phyloP scores from a whole-genome alignment of 2,888 invertebrate genomes.

The Mechanitis messenoides region DNA sequence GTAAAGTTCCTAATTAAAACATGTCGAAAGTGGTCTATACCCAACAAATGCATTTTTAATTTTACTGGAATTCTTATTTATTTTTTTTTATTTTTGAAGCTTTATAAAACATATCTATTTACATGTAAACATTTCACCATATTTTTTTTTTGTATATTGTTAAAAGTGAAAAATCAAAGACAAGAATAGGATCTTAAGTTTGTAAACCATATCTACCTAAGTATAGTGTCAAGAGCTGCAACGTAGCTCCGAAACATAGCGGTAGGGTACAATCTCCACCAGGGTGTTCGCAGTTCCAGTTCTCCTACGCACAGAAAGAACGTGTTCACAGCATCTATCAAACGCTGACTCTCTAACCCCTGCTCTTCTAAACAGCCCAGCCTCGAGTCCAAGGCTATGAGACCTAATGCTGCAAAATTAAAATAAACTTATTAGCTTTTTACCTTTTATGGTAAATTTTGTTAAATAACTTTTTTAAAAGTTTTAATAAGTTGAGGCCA shows the following conservation, averaged over 20 bases:
- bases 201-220: conserved; percentile 64
- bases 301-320: conserved; percentile 81
- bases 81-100: neutral
- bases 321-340: conserved; percentile 81
- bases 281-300: conserved; percentile 79
- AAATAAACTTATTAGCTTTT: neutral
- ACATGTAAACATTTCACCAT: no score
- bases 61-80: neutral
- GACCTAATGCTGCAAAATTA: conserved; percentile 74
- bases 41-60: no score
- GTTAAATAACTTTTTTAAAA: neutral
- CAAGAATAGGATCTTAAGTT: neutral
- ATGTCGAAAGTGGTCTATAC: no score
- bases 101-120: neutral
- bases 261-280: conserved; percentile 81
- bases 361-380: conserved; percentile 78
- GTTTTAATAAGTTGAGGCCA: neutral
- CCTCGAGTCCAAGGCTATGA: conserved; percentile 80
- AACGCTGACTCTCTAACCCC: conserved; percentile 77
- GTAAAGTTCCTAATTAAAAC: no score
- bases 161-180: no score
- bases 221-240: conserved; percentile 80
- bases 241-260: conserved; percentile 79
- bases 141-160: no score
- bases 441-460: neutral